A percentile compares a stretch with the other conserved stretches of the same genome.
phyloP scores from a whole-genome alignment of 1,140 invertebrate genomes.

The Drosophila sproati region DNA sequence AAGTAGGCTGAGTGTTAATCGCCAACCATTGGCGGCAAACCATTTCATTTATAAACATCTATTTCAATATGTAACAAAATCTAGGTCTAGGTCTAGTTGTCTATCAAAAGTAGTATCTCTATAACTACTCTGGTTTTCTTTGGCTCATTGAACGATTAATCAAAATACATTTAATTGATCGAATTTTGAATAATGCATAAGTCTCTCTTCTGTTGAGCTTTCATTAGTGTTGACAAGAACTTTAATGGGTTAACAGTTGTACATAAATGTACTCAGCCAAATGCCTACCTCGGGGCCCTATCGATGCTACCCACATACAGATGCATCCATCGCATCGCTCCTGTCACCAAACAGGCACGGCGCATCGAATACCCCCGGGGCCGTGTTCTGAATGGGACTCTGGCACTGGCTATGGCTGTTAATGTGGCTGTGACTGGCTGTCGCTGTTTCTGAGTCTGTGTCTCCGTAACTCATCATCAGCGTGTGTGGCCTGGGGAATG shows the following conservation, averaged over 20 bases:
- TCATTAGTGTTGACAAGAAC: constrained; percentile 31
- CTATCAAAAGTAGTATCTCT: too few species aligned
- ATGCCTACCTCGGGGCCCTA: not conserved
- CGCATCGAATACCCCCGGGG: constrained; percentile 23
- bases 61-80: too few species aligned
- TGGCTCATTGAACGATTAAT: constrained; percentile 13
- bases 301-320: constrained; percentile 30
- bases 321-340: constrained; percentile 23
- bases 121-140: not conserved
- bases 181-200: not conserved
- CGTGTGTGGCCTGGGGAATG: constrained; percentile 61
- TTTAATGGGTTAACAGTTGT: constrained; percentile 40
- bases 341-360: constrained; percentile 37
- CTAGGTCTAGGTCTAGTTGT: too few species aligned
- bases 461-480: constrained; percentile 51
- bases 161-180: constrained; percentile 3
- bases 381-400: constrained; percentile 7
- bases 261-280: constrained; percentile 11
- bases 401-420: constrained; percentile 1
- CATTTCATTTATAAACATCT: too few species aligned
- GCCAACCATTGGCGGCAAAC: too few species aligned
- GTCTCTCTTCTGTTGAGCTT: constrained; percentile 1
- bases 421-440: not conserved
- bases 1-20: too few species aligned
- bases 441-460: constrained; percentile 19